Conservation (phyloP, 2,888 invertebrate genomes). For the Hofmannophila pseudospretella region DNA sequence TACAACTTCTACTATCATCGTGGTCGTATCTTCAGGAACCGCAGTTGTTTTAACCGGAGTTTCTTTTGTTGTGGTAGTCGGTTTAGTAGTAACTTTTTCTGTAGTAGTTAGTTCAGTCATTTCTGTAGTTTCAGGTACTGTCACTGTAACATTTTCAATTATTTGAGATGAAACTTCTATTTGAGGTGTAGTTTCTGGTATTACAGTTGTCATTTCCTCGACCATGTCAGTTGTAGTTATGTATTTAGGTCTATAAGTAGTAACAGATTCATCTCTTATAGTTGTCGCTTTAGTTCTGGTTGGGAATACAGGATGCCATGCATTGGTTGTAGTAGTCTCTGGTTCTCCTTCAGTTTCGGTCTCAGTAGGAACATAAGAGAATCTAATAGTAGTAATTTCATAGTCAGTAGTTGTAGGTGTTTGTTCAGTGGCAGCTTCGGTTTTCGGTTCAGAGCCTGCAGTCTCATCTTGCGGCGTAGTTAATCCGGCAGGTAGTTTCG, state of each 20-base stretch:
- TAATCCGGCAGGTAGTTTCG: conserved; percentile 60
- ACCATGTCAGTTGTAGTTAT: conserved; percentile 40
- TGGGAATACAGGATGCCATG: conserved; percentile 52
- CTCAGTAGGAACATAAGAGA: conserved; percentile 59
- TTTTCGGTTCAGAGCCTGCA: conserved; percentile 37
- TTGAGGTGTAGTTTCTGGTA: conserved; percentile 43
- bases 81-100: conserved; percentile 20
- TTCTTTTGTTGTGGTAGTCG: conserved; percentile 12
- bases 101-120: conserved; percentile 17
- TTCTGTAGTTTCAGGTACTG: conserved; percentile 24
- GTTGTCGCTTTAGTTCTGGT: conserved; percentile 46
- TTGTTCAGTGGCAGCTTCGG: conserved; percentile 33
- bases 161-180: conserved; percentile 55
- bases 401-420: conserved; percentile 44
- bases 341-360: conserved; percentile 29
- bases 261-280: conserved; percentile 43
- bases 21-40: conserved; percentile 36
- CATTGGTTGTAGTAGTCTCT: conserved; percentile 28
- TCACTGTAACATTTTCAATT: conserved; percentile 32
- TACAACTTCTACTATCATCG: conserved; percentile 43
- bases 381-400: conserved; percentile 68
- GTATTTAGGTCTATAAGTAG: conserved; percentile 65
- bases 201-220: conserved; percentile 45
- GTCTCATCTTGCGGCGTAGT: conserved; percentile 65
- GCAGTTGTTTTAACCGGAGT: conserved; percentile 18